phyloP scores from a whole-genome alignment of 2,888 invertebrate species.

The Calephelis perditalis region DNA sequence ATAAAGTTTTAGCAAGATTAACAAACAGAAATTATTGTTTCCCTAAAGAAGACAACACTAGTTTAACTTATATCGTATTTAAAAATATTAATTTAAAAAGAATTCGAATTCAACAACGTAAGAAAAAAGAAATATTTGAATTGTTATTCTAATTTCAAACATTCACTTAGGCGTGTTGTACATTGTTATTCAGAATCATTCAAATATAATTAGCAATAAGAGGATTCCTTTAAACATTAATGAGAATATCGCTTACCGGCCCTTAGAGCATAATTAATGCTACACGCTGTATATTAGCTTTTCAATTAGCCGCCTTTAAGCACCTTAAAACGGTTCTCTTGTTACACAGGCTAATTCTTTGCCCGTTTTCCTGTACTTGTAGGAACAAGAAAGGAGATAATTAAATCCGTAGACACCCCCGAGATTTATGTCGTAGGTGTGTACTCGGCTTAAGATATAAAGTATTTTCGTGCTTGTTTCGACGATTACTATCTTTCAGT shows the following conservation, averaged over 20 bases:
- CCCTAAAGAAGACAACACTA: too few species aligned
- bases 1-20: too few species aligned
- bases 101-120: too few species aligned
- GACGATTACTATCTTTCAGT: neutral
- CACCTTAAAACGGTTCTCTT: slow-evolving; percentile 59
- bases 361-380: slow-evolving; percentile 31
- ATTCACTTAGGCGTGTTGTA: neutral
- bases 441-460: slow-evolving; percentile 15
- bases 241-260: slow-evolving; percentile 58
- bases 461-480: slow-evolving; percentile 10
- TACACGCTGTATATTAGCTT: slow-evolving; percentile 71
- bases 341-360: slow-evolving; percentile 36
- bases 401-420: slow-evolving; percentile 54
- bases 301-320: slow-evolving; percentile 72
- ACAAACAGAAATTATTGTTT: too few species aligned
- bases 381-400: slow-evolving; percentile 51
- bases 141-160: too few species aligned
- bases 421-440: slow-evolving; percentile 44
- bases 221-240: slow-evolving; percentile 40
- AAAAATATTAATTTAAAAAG: too few species aligned
- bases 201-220: slow-evolving; percentile 15
- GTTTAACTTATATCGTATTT: too few species aligned
- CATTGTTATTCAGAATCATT: neutral
- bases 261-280: slow-evolving; percentile 71
- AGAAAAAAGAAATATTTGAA: too few species aligned